A percentile compares a stretch with the other conserved stretches of the same genome.
Conservation (phyloP, 2,888 invertebrate genomes). For the Cryptophagus acutangulus region DNA sequence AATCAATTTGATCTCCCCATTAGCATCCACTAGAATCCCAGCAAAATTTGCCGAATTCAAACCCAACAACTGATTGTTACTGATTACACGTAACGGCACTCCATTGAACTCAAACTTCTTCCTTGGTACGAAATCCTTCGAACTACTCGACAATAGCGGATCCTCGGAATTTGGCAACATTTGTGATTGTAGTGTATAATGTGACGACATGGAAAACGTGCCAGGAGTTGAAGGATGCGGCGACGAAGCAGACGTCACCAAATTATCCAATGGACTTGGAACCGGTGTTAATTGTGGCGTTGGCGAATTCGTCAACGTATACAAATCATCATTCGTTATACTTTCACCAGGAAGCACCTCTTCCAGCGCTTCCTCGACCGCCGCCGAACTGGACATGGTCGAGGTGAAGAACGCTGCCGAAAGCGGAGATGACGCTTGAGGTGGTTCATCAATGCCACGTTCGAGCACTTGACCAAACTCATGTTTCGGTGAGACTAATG, state of each 20-base stretch:
- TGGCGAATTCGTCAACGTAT: slow-evolving; percentile 52
- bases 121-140: slow-evolving; percentile 66
- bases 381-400: slow-evolving; percentile 81
- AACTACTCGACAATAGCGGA: slow-evolving; percentile 76
- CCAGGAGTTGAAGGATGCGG: slow-evolving; percentile 43
- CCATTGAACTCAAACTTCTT: slow-evolving; percentile 55
- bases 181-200: slow-evolving; percentile 20
- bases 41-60: slow-evolving; percentile 54
- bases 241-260: slow-evolving; percentile 39
- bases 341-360: slow-evolving; percentile 79
- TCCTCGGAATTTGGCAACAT: slow-evolving; percentile 88
- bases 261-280: slow-evolving; percentile 49
- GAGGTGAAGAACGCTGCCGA: slow-evolving; percentile 80
- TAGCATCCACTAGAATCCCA: slow-evolving; percentile 57
- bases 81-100: slow-evolving; percentile 53
- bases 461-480: slow-evolving; percentile 43
- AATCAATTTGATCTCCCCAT: slow-evolving; percentile 59
- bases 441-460: slow-evolving; percentile 57
- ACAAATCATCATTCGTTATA: slow-evolving; percentile 52
- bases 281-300: slow-evolving; percentile 58
- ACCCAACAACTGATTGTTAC: slow-evolving; percentile 54
- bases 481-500: slow-evolving; percentile 48
- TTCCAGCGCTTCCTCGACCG: slow-evolving; percentile 79
- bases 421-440: slow-evolving; percentile 73
- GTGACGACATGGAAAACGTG: slow-evolving; percentile 43